Evolutionary conservation across 2,888 invertebrate species (phyloP).

Genomic region (Mythimna albipuncta): DNA sequence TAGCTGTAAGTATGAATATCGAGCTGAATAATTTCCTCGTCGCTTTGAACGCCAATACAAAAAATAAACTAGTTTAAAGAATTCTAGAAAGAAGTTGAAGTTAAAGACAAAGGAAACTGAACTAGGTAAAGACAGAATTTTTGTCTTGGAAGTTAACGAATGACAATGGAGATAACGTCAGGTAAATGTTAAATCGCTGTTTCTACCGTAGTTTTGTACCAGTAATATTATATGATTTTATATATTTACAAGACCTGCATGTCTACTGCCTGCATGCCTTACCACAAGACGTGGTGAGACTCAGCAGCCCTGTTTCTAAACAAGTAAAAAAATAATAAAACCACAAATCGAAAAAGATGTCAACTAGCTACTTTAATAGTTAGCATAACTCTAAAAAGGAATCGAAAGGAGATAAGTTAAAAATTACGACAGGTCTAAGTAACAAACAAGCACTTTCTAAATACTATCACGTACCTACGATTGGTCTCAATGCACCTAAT

Average conservation of each 20-base stretch:
- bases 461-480: slow-evolving; percentile 45
- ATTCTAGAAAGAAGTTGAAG: slow-evolving; percentile 24
- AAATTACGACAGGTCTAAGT: slow-evolving; percentile 10
- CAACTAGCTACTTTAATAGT: not conserved
- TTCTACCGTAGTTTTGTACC: not conserved
- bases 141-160: slow-evolving; percentile 10
- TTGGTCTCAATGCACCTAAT: slow-evolving; percentile 36
- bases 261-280: not conserved
- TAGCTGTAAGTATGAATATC: not conserved
- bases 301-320: not conserved
- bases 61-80: slow-evolving; percentile 28
- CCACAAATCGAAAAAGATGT: not conserved
- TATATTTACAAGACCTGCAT: not conserved
- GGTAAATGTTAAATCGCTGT: not conserved
- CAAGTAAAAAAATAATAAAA: not conserved
- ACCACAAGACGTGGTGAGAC: too few relatives aligned
- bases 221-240: not conserved
- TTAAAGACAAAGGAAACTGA: slow-evolving; percentile 34
- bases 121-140: slow-evolving; percentile 6
- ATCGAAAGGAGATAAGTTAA: slow-evolving; percentile 10
- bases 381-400: slow-evolving; percentile 6
- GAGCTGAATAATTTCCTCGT: slow-evolving; percentile 24
- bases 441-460: slow-evolving; percentile 29
- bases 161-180: slow-evolving; percentile 2
- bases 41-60: slow-evolving; percentile 14